A percentile compares a stretch with the other conserved stretches of the same genome.
Evolutionary conservation across 2,888 invertebrate genomes (phyloP).

Genomic region (Diarsia rubi): DNA sequence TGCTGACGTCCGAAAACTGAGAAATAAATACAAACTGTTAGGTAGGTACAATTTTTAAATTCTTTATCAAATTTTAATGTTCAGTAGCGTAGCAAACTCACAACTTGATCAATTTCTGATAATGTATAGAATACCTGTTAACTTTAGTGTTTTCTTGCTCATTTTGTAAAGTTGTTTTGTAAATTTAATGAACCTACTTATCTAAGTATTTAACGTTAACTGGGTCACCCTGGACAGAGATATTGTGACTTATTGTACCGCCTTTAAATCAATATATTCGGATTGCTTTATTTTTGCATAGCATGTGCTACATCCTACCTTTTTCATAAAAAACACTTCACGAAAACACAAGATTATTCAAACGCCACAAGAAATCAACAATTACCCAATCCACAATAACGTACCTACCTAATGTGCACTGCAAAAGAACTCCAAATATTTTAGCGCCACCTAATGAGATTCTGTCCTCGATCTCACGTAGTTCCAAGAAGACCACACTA

Average conservation of each 20-base stretch:
- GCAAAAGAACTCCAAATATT: neutral
- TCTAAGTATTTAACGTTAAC: neutral
- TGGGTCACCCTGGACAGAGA: neutral
- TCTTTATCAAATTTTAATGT: neutral
- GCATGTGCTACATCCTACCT: neutral
- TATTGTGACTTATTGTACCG: neutral
- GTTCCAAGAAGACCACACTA: neutral
- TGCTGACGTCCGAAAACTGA: slow-evolving; percentile 1
- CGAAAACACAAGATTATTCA: neutral
- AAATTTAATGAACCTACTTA: neutral
- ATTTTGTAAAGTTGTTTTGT: neutral
- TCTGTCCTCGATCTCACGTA: neutral
- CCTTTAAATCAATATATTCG: neutral
- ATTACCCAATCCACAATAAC: neutral
- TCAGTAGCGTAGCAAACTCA: neutral
- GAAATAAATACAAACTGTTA: neutral
- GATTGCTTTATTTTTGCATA: neutral
- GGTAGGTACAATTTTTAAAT: too few species aligned
- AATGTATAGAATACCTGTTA: neutral
- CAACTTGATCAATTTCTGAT: neutral
- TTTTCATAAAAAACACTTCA: neutral
- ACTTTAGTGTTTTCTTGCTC: neutral
- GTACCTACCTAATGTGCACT: neutral
- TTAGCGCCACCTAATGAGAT: neutral
- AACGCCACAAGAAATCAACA: neutral